These are phyloP conservation scores for Halcyon leucocephala DNA, from an alignment of 2,797 vertebrate genomes.

Conservation along the genomic window DNA sequence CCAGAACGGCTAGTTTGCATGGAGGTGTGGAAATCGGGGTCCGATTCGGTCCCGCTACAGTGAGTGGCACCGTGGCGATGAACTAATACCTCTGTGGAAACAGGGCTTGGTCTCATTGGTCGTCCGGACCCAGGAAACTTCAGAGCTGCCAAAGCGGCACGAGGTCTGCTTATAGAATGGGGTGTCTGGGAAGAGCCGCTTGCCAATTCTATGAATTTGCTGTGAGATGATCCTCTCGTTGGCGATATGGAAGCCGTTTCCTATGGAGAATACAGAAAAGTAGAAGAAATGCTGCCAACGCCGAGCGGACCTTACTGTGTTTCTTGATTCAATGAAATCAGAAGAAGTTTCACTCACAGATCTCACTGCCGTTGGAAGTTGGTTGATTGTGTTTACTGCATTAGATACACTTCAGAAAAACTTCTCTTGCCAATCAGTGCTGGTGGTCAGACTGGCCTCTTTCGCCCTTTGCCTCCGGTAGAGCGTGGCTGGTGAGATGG, in stretches of 20 bases:
- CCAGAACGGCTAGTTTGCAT: neutral
- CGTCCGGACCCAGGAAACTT: neutral
- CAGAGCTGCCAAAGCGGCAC: neutral
- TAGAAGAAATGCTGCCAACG: neutral
- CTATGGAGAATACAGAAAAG: neutral
- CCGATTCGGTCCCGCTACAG: neutral
- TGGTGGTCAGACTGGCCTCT: neutral
- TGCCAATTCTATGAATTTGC: neutral
- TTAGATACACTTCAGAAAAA: too few relatives aligned
- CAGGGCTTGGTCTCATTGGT: neutral
- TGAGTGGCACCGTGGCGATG: neutral
- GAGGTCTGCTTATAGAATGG: neutral
- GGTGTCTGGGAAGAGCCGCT: neutral
- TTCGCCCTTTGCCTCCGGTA: fast-evolving
- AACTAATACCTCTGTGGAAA: neutral
- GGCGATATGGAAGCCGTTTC: neutral
- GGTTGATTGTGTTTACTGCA: neutral
- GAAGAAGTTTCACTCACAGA: neutral
- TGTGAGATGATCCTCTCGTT: neutral
- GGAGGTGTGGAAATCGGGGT: neutral
- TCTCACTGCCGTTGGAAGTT: neutral
- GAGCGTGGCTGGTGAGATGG: neutral
- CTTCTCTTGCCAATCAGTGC: fast-evolving
- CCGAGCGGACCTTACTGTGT: neutral
- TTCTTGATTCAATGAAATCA: neutral